These are phyloP conservation scores for Diachasma alloeum DNA, from an alignment of 1,140 invertebrate genomes.

Conservation along the genomic window DNA sequence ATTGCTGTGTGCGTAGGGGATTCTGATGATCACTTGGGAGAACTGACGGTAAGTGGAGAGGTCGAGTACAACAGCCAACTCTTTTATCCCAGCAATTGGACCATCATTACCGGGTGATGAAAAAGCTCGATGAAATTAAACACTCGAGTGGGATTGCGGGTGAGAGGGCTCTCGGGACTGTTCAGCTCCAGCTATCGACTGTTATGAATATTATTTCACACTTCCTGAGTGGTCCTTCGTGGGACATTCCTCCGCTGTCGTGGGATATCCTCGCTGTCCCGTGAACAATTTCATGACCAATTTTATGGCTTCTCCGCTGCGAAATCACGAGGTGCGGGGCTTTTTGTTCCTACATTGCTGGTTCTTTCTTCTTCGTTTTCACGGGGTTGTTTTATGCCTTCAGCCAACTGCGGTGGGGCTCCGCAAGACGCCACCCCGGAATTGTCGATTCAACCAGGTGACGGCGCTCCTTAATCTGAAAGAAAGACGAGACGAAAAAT, in stretches of 20 bases:
- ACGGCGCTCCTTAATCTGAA: slow-evolving; percentile 26
- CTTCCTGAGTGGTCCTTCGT: not conserved
- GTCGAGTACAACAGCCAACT: not conserved
- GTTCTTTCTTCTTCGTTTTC: not conserved
- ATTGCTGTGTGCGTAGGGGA: not conserved
- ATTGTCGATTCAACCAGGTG: slow-evolving; percentile 2
- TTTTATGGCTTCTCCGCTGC: not conserved
- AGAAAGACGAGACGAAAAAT: slow-evolving; percentile 30
- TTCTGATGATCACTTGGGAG: not conserved
- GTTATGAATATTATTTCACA: not conserved
- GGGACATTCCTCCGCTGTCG: not conserved
- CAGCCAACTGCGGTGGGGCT: not conserved
- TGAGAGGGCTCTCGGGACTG: not conserved
- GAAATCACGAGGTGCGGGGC: not conserved
- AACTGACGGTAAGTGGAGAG: not conserved
- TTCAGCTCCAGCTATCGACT: not conserved
- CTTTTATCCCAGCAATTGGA: not conserved
- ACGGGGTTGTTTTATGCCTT: not conserved
- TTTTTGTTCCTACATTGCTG: not conserved
- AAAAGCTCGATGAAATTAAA: not conserved
- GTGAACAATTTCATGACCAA: not conserved
- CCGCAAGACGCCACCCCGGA: not conserved
- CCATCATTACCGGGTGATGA: not conserved
- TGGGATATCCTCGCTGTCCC: not conserved
- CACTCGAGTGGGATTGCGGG: not conserved